Conservation (phyloP, 92 coral and sea anemone genomes). For the Plumapathes pennacea region DNA sequence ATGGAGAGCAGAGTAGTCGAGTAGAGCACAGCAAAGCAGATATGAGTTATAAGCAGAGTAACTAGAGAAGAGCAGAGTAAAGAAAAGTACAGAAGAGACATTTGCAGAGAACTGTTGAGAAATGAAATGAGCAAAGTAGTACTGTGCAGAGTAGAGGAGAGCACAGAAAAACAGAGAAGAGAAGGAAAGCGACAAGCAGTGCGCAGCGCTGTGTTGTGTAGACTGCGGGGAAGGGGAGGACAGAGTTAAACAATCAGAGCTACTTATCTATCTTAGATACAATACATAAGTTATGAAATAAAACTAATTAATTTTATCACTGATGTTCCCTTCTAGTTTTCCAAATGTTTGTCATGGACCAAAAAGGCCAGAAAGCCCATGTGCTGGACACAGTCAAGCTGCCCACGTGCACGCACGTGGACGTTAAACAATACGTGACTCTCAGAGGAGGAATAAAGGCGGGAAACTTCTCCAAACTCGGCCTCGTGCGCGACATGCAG, state of each 20-base stretch:
- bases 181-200: too few relatives aligned
- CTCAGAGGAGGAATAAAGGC: constrained; percentile 92
- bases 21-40: too few relatives aligned
- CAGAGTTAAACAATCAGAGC: too few relatives aligned
- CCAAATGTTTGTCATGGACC: constrained; percentile 91
- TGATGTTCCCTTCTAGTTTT: constrained; percentile 65
- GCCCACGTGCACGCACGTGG: constrained; percentile 97
- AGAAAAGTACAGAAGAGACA: too few relatives aligned
- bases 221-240: too few relatives aligned
- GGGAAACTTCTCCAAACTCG: constrained; percentile 92
- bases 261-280: background rate
- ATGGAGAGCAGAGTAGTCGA: too few relatives aligned
- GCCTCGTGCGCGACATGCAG: constrained; percentile 97
- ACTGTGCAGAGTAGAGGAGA: background rate
- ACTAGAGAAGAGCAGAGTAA: too few relatives aligned
- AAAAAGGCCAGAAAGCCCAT: constrained; percentile 93
- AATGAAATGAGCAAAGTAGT: too few relatives aligned
- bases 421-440: constrained; percentile 86
- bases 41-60: too few relatives aligned
- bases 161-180: background rate
- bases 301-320: background rate
- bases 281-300: background rate
- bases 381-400: constrained; percentile 93
- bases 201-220: too few relatives aligned
- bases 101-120: too few relatives aligned